Percentiles rank a stretch among this genome's conserved stretches.
These are phyloP conservation scores for Conopomorpha cramerella DNA, from an alignment of 1,140 invertebrate genomes.

Conservation along the genomic window DNA sequence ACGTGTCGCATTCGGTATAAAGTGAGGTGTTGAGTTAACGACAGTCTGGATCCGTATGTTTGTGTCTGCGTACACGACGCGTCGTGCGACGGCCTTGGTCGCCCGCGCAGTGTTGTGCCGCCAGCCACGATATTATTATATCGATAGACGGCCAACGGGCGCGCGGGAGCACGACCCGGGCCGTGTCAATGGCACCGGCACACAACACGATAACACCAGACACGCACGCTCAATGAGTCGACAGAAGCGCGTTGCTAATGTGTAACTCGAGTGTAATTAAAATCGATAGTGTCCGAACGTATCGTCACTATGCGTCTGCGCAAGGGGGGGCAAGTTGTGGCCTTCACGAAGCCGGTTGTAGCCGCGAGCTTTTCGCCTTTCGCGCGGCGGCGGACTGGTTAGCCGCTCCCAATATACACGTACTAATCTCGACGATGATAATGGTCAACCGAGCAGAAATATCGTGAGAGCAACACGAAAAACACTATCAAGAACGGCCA, in stretches of 20 bases:
- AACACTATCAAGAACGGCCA: too few species aligned
- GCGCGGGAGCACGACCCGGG: too few species aligned
- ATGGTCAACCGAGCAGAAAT: too few species aligned
- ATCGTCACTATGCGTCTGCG: slow-evolving; percentile 8
- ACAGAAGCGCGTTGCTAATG: background rate
- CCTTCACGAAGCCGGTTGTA: slow-evolving; percentile 54
- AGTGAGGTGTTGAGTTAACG: too few species aligned
- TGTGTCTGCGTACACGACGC: slow-evolving; percentile 15
- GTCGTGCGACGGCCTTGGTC: slow-evolving; percentile 43
- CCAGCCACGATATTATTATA: slow-evolving; percentile 22
- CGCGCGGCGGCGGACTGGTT: slow-evolving; percentile 36
- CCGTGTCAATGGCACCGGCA: slow-evolving; percentile 54
- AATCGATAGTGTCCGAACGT: background rate
- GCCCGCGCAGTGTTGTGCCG: slow-evolving; percentile 33
- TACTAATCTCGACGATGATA: too few species aligned
- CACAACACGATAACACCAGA: slow-evolving; percentile 30
- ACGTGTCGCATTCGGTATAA: too few species aligned
- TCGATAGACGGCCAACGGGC: slow-evolving; percentile 21
- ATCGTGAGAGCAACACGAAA: too few species aligned
- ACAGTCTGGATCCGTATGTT: background rate
- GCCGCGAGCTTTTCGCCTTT: slow-evolving; percentile 53
- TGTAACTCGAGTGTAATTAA: background rate
- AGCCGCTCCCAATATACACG: slow-evolving; percentile 32
- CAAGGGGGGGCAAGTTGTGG: slow-evolving; percentile 34
- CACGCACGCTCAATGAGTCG: slow-evolving; percentile 11